These are phyloP conservation scores for Unio delphinus DNA, from an alignment of 2,888 invertebrate species.

Conservation along the genomic window DNA sequence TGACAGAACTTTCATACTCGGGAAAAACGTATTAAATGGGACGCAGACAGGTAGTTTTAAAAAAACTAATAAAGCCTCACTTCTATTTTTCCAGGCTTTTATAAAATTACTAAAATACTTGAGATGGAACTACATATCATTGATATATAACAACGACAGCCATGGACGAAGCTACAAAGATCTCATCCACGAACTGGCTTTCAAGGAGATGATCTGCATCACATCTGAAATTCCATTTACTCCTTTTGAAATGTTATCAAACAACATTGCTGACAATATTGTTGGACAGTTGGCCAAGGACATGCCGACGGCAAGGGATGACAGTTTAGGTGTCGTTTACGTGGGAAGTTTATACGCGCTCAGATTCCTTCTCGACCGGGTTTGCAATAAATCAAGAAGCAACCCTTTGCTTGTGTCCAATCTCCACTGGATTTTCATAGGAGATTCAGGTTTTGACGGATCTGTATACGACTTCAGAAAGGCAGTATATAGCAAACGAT, in stretches of 20 bases:
- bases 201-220: neutral
- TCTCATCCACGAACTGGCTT: neutral
- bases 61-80: too few relatives aligned
- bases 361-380: too few relatives aligned
- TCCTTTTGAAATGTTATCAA: neutral
- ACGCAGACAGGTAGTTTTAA: too few relatives aligned
- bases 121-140: slow-evolving; percentile 40
- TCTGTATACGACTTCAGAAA: too few relatives aligned
- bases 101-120: slow-evolving; percentile 22
- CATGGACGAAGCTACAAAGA: slow-evolving; percentile 13
- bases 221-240: too few relatives aligned
- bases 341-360: neutral
- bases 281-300: neutral
- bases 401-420: too few relatives aligned
- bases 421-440: too few relatives aligned
- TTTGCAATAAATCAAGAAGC: too few relatives aligned
- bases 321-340: slow-evolving; percentile 1
- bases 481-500: too few relatives aligned
- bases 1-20: too few relatives aligned
- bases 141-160: slow-evolving; percentile 36
- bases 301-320: slow-evolving; percentile 1
- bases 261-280: slow-evolving; percentile 1
- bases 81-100: slow-evolving; percentile 3
- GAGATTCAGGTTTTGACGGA: too few relatives aligned
- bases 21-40: too few relatives aligned